Base-by-base conservation (phyloP, 2,113 vertebrate genomes). In the Gorsachius goisagi region DNA sequence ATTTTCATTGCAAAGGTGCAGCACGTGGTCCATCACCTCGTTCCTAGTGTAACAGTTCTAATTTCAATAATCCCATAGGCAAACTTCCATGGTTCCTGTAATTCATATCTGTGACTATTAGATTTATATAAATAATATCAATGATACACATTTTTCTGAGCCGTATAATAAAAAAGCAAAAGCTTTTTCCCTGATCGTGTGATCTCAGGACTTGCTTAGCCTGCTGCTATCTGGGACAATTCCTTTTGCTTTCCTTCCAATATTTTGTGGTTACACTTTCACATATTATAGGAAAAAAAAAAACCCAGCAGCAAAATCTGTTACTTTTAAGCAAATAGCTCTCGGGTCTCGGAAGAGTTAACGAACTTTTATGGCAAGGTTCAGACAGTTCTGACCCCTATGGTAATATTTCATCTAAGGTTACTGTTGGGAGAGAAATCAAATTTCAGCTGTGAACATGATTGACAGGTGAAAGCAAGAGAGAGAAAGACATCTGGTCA, bases 371-470 rank as follows among this genome's bases (percentile, higher is more conserved):
- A 94, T 95, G 90, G 95, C 94, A 96, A 97, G 97, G 97, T 98
- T 97, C 97, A 97, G 93, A 59, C 72, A 95, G 94, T 92, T 94
- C 95, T 98, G 97, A 98, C 98, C 98, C 93, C 93, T 96, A 96
- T 94, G 95, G 96, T 97, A 98, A 97, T 98, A 98, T 98, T 98
- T 98, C 97, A 98, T 98, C 96, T 97, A 97, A 98, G 96, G 97
- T 98, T 98, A 98, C 98, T 97, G 85, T 95, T 97, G 97, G 98
- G 97, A 98, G 93, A 96, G 97, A 98, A 98, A 98, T 98, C 97
- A 98, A 98, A 98, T 98, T 98, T 98, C 97, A 98, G 93, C 96
- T 91, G 72, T 83, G 95, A 97, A 92, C 67, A 30, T 98, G 98
- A 98, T 98, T 98, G 98, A 98, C 98, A 98, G 98, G 95, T 85